Percentiles rank a stretch among this genome's conserved stretches.
Conservation (phyloP, 2,888 invertebrate genomes). For the Plagodis dolabraria region DNA sequence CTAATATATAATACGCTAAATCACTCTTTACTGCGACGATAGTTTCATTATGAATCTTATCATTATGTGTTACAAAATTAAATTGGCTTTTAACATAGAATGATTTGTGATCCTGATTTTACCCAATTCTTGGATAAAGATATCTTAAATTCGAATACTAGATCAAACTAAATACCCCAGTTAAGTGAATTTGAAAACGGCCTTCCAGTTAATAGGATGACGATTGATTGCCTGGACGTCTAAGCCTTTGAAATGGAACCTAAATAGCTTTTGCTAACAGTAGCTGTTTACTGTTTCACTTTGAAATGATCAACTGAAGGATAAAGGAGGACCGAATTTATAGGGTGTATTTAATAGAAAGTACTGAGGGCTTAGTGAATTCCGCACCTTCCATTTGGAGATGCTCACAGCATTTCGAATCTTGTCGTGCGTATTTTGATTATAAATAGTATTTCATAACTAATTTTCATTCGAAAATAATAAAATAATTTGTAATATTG, state of each 20-base stretch:
- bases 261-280: slow-evolving; percentile 23
- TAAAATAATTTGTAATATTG: too few relatives aligned
- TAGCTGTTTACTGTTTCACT: slow-evolving; percentile 18
- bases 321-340: slow-evolving; percentile 5
- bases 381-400: too few relatives aligned
- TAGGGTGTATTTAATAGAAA: slow-evolving; percentile 4
- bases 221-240: slow-evolving; percentile 22
- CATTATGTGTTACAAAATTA: too few relatives aligned
- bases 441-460: too few relatives aligned
- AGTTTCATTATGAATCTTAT: too few relatives aligned
- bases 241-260: slow-evolving; percentile 27
- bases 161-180: slow-evolving; percentile 17
- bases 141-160: slow-evolving; percentile 10
- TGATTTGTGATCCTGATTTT: neutral
- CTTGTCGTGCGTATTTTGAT: too few relatives aligned
- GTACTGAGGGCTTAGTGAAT: too few relatives aligned
- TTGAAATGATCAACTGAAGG: slow-evolving; percentile 17
- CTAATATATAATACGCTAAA: too few relatives aligned
- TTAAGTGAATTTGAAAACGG: slow-evolving; percentile 19
- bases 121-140: neutral
- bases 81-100: too few relatives aligned
- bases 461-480: too few relatives aligned
- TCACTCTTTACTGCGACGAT: too few relatives aligned
- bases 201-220: slow-evolving; percentile 17
- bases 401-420: too few relatives aligned